Evolutionary conservation across 2,113 vertebrate species (phyloP).

Genomic region (Alexandromys fortis): DNA sequence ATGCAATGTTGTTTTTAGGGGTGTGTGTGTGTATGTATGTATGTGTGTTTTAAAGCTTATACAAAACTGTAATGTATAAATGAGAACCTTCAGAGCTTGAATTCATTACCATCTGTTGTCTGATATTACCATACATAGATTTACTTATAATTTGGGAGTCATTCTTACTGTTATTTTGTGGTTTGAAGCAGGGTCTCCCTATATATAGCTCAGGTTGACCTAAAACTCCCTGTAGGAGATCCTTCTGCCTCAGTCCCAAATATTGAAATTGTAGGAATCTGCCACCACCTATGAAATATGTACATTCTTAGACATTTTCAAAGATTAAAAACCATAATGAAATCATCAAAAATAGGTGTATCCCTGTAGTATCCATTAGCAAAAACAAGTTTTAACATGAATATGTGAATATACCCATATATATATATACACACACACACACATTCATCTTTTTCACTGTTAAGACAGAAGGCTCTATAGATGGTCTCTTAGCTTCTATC

Average conservation of each 20-base stretch:
- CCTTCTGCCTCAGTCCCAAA: background rate
- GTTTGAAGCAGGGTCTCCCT: background rate
- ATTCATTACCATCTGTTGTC: background rate
- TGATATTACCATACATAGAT: background rate
- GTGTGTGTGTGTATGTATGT: background rate
- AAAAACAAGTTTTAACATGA: background rate
- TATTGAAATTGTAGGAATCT: background rate
- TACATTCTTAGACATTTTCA: constrained; percentile 27
- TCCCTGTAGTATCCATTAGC: background rate
- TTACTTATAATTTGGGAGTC: background rate
- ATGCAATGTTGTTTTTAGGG: background rate
- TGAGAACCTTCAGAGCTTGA: background rate
- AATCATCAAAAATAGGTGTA: background rate
- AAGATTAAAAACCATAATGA: constrained; percentile 29
- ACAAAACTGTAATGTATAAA: background rate
- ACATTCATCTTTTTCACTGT: background rate
- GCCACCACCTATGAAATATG: background rate
- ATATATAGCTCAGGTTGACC: background rate
- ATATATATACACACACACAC: no score
- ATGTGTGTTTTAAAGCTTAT: background rate
- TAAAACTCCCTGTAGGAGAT: no score
- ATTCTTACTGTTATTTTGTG: background rate
- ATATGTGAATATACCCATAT: background rate
- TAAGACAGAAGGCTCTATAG: background rate
- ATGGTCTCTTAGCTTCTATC: background rate